Base-by-base conservation (phyloP, 2,888 invertebrate species). In the Dione vanillae region DNA sequence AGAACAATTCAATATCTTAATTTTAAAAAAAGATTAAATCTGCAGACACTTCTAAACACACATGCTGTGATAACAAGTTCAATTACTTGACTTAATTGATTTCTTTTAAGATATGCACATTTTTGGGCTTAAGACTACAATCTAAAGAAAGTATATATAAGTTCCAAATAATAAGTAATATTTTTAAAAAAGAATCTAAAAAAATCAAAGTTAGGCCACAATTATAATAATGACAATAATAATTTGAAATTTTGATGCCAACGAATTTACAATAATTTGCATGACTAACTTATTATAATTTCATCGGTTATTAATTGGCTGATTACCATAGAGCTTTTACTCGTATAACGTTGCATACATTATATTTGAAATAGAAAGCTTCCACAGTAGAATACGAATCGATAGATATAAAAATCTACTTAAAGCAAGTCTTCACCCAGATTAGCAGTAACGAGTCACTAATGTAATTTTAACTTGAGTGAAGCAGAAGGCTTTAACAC, bases 361-460 rank as follows among this genome's bases (percentile, higher is more conserved):
- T 27, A 20, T 56, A 37, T 10, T 11, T 16, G 2, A 40, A 56
- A 16, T 37, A 11, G 56, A 11, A 16, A 16, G 11, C 37, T 16
- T 37, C 16, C 37, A 56, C 6, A 19, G 37, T 11, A 40, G 37
- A 16, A 16, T 16, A 40, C 56, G 37, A 56, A 56, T 56, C 37
- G 16, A 56, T 45, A 27, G 27, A 45, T n/a, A 9, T 35, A 61
- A 61, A 45, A 61, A 61, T 45, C 61, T 11, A 61, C 35, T 45
- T 45, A 61, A 45, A 61, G 61, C 27, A 45, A 45, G 11, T 45
- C 45, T 61, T 61, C 27, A 45, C 61, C 43, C 45, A 61, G 35
- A 45, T 61, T 61, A 35, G 61, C 16, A 35, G 35, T 61, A 45
- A 61, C 45, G 45, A 45, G 61, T 45, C 27, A 45, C 61, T 61